These are phyloP conservation scores for Ormyrus thymus DNA, from an alignment of 2,888 invertebrate species.

Conservation along the genomic window DNA sequence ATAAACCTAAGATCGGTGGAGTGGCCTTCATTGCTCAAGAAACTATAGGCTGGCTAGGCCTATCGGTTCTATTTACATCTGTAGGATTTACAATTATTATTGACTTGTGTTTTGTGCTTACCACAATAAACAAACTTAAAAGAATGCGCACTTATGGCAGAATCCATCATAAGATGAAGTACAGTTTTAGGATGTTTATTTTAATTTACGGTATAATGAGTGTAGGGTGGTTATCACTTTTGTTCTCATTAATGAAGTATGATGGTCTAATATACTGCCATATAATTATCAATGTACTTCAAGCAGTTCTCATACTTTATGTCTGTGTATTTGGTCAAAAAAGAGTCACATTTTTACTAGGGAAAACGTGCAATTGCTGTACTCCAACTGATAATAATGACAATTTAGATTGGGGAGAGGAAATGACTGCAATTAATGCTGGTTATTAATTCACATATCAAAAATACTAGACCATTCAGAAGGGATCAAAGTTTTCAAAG, in stretches of 20 bases:
- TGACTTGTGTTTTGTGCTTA: conserved; percentile 87
- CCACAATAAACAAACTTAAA: conserved; percentile 87
- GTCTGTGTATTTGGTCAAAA: conserved; percentile 86
- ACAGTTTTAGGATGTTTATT: conserved; percentile 88
- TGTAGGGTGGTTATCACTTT: conserved; percentile 84
- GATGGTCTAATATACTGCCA: conserved; percentile 85
- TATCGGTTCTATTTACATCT: conserved; percentile 89
- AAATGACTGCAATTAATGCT: conserved; percentile 91
- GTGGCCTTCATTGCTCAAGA: conserved; percentile 79
- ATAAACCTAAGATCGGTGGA: conserved; percentile 74
- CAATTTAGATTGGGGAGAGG: conserved; percentile 90
- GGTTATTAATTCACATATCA: conserved; percentile 73
- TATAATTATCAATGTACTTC: conserved; percentile 85
- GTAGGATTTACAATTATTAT: conserved; percentile 87
- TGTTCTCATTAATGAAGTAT: conserved; percentile 85
- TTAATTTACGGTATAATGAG: conserved; percentile 86
- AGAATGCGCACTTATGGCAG: conserved; percentile 89
- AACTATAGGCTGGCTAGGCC: conserved; percentile 87
- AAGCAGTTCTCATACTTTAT: conserved; percentile 85
- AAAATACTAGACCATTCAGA: not conserved
- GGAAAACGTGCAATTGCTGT: conserved; percentile 84
- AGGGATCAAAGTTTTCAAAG: conserved; percentile 6
- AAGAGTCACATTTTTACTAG: conserved; percentile 86
- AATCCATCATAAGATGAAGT: conserved; percentile 90
- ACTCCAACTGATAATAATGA: conserved; percentile 80